Base-by-base conservation (phyloP, 2,113 vertebrate species). In the Catharus bicknelli region DNA sequence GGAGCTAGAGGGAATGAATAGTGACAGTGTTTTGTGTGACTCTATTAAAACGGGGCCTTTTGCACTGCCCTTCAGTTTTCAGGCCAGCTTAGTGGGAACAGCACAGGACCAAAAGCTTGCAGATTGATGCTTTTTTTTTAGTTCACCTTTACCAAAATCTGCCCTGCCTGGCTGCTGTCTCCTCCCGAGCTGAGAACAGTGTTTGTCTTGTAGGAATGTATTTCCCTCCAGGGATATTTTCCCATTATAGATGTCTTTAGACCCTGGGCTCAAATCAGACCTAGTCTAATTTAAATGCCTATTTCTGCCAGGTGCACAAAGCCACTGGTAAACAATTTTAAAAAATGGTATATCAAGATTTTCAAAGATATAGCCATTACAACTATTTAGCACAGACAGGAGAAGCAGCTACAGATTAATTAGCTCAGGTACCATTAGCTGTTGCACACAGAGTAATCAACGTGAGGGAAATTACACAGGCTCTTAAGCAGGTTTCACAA, bases 401-500 rank as follows among this genome's bases (percentile, higher is more conserved):
- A 2, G 18, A 91, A 88, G 88, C 55, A 90, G 34, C 63, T 85
- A 68, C 16, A 80, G 85, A 93, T 91, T 95, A 96, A 90, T 95
- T 94, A 94, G 72, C 82, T 88, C 38, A 3, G 57, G 82, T 94
- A 38, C 67, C 88, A 74, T 91, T 94, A 88, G 79, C 70, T 80
- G 82, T 91, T 94, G 78, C 75, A 67, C 67, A 85, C 68, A 91
- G 75, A 50, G 72, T 94, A 93, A 90, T 95, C 91, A 94, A 95
- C 85, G 32, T 90, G 90, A 93, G 85, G 93, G 90, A 96, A 95
- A 96, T 94, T 95, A 80, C 85, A 85, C 63, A 88, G 75, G 67
- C 64, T 94, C 63, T 95, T 93, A 83, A 91, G 87, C 90, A 93
- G 58, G n/a, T 95, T 95, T 95, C 94, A 94, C 79, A 86, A 26